Conservation (phyloP, 2,113 vertebrate genomes). For the Phalacrocorax carbo region DNA sequence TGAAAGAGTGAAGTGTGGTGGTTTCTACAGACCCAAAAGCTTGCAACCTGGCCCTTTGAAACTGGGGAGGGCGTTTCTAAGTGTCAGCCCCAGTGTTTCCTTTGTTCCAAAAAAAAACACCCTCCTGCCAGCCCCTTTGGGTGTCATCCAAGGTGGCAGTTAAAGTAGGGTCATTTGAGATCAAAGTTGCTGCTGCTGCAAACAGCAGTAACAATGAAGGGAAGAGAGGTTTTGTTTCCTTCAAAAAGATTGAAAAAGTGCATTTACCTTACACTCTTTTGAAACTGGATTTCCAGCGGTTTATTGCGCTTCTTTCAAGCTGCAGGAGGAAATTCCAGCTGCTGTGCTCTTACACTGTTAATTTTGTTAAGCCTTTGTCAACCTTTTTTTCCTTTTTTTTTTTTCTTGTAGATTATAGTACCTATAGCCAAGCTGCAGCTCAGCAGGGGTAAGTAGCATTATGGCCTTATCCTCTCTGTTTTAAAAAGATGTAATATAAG, state of each 20-base stretch:
- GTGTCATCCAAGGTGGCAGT: conserved; percentile 26
- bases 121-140: not conserved
- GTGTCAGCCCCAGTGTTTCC: not conserved
- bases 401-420: conserved; percentile 88
- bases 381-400: not conserved
- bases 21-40: not conserved
- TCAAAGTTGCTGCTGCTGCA: conserved; percentile 21
- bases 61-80: not conserved
- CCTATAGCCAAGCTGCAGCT: conserved; percentile 89
- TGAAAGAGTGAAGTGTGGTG: not conserved
- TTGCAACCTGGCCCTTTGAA: not conserved
- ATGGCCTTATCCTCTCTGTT: not conserved
- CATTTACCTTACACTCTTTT: conserved; percentile 16
- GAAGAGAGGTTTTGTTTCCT: conserved; percentile 18
- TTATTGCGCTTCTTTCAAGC: not conserved
- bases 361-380: not conserved
- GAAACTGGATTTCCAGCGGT: not conserved
- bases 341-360: not conserved
- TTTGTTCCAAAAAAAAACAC: not conserved
- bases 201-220: not conserved
- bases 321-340: conserved; percentile 43
- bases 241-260: not conserved
- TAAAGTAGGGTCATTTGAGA: conserved; percentile 27
- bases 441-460: conserved; percentile 90
- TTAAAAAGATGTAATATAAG: not conserved